Evolutionary conservation across 2,888 invertebrate species (phyloP), one percentile per base, ranked within the genome.

Genomic region (Stenichneumon culpator): DNA sequence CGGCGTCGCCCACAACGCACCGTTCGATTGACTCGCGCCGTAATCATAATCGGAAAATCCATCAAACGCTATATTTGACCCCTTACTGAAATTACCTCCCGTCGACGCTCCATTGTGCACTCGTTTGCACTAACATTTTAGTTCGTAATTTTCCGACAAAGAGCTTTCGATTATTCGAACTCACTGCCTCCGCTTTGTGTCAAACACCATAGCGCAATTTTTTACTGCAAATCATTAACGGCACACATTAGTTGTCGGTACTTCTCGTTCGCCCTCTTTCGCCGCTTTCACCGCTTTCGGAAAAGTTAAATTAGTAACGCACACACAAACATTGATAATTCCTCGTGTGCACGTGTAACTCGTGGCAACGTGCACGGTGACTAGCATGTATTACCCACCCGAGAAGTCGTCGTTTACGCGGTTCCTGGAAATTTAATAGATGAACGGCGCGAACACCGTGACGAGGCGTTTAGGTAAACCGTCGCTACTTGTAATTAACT

Each of bases 321-420:
- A 44, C 73, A 73, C 73, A 73, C 73, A 39, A 39, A 9, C 44
- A 60, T 73, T 44, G 57, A 60, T 44, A 73, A 73, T 73, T 73
- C 39, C 60, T 7, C 16, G 6, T 44, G 36, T n/a, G 16, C 32
- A 25, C 44, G 39, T 54, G 54, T 54, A 22, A 54, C 14, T 16
- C 11, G 25, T 11, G n/a, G 28, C n/a, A 3, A 36, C 39, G 60
- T 60, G 44, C n/a, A 44, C n/a, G 44, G 60, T 60, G 60, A 60
- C 60, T 57, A 25, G 73, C 28, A 73, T 25, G 60, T 73, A 44
- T 25, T 60, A 60, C 7, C 39, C 25, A 39, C 57, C 19, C 60
- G 73, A 28, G 73, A 54, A 14, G 5, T 28, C 16, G n/a, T 6
- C 32, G 16, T 22, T 11, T 44, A 60, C 60, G 36, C 57, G 73